Percentiles rank a stretch among this genome's conserved stretches.
Evolutionary conservation across 1,140 invertebrate genomes (phyloP).

Genomic region (Diorhabda carinulata): DNA sequence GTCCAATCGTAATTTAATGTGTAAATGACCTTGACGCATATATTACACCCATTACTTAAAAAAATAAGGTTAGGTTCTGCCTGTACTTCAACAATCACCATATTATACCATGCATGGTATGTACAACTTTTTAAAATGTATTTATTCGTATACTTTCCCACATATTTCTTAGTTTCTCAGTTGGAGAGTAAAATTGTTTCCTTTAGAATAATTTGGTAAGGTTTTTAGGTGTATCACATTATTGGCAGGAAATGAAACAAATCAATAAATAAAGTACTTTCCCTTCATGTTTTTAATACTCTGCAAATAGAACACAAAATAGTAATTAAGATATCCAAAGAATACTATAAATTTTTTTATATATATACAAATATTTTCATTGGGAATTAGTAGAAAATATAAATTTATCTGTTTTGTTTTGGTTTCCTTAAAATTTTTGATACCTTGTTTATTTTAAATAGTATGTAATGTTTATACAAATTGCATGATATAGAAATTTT

Average conservation of each 20-base stretch:
- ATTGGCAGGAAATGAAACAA: not conserved
- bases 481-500: too few relatives aligned
- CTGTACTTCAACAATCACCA: conserved; percentile 41
- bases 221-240: not conserved
- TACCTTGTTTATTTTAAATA: too few relatives aligned
- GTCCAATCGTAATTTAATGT: conserved; percentile 27
- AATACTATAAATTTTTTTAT: too few relatives aligned
- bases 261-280: too few relatives aligned
- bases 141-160: conserved; percentile 15
- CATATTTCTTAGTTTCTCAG: conserved; percentile 7
- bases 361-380: too few relatives aligned
- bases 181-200: not conserved
- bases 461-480: too few relatives aligned
- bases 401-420: too few relatives aligned
- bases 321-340: too few relatives aligned
- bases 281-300: too few relatives aligned
- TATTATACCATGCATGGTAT: conserved; percentile 44
- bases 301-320: too few relatives aligned
- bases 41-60: conserved; percentile 45
- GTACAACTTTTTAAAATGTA: conserved; percentile 32
- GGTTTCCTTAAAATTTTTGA: too few relatives aligned
- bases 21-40: conserved; percentile 45
- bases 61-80: conserved; percentile 45
- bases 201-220: not conserved
- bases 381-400: too few relatives aligned